Conservation (phyloP, 2,113 vertebrate species). For the Regulus satrapa region DNA sequence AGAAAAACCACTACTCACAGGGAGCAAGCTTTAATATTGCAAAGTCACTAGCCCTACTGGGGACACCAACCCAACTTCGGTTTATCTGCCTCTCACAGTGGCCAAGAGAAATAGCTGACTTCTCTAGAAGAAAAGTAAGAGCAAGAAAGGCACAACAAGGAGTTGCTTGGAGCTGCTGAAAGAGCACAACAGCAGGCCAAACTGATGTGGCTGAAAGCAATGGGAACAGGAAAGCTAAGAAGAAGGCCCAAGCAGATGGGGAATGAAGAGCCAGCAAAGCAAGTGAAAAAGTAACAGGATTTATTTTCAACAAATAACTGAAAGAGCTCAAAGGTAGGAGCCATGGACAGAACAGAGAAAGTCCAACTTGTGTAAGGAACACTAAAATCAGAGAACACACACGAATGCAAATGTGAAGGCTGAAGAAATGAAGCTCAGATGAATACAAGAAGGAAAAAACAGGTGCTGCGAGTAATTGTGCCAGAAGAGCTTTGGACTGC, state of each 20-base stretch:
- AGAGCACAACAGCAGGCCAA: background rate
- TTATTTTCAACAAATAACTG: background rate
- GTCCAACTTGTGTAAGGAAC: background rate
- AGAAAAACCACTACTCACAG: background rate
- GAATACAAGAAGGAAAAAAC: background rate
- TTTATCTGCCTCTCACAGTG: background rate
- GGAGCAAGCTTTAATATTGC: background rate
- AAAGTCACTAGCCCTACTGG: background rate
- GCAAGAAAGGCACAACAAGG: background rate
- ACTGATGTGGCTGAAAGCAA: background rate
- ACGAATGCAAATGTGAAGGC: background rate
- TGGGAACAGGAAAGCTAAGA: background rate
- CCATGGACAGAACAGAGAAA: background rate
- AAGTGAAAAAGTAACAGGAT: background rate
- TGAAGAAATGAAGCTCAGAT: background rate
- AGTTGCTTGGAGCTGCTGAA: background rate
- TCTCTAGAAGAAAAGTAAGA: background rate
- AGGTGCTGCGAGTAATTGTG: background rate
- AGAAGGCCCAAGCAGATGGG: background rate
- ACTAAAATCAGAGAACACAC: background rate
- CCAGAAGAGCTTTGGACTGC: background rate
- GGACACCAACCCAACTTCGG: background rate
- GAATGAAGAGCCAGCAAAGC: background rate
- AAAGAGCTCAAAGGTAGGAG: background rate
- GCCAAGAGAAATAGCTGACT: background rate